Percentiles rank a stretch among this genome's conserved stretches.
Evolutionary conservation across 2,113 vertebrate genomes (phyloP).

Genomic region (Vimba vimba): DNA sequence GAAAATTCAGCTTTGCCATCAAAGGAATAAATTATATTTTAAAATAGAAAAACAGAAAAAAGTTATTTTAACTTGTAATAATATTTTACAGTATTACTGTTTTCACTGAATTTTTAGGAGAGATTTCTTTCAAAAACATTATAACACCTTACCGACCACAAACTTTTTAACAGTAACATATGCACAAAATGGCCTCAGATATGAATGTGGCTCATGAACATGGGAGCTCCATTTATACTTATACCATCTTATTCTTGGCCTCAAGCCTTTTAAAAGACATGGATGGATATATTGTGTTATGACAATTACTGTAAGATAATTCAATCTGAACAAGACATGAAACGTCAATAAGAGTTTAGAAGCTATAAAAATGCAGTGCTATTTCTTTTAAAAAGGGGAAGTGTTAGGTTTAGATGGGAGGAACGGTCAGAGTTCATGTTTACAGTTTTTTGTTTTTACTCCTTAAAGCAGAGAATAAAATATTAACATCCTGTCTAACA

Average conservation of each 20-base stretch:
- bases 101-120: not conserved
- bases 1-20: not conserved
- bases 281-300: not conserved
- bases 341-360: not conserved
- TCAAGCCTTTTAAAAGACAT: not conserved
- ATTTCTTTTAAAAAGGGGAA: not conserved
- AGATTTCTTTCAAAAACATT: not conserved
- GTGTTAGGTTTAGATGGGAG: not conserved
- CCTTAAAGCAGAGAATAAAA: not conserved
- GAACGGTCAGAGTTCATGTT: not conserved
- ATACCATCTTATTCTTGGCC: not conserved
- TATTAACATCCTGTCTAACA: not conserved
- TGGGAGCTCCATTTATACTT: not conserved
- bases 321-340: not conserved
- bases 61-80: not conserved
- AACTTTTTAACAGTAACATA: not conserved
- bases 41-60: no score
- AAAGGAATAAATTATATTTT: not conserved
- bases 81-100: not conserved
- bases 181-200: not conserved
- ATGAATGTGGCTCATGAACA: not conserved
- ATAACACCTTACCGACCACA: not conserved
- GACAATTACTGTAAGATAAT: not conserved
- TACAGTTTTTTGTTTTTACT: not conserved
- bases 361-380: not conserved